phyloP scores from a whole-genome alignment of 2,113 vertebrate species.

The Rhagologus leucostigma region DNA sequence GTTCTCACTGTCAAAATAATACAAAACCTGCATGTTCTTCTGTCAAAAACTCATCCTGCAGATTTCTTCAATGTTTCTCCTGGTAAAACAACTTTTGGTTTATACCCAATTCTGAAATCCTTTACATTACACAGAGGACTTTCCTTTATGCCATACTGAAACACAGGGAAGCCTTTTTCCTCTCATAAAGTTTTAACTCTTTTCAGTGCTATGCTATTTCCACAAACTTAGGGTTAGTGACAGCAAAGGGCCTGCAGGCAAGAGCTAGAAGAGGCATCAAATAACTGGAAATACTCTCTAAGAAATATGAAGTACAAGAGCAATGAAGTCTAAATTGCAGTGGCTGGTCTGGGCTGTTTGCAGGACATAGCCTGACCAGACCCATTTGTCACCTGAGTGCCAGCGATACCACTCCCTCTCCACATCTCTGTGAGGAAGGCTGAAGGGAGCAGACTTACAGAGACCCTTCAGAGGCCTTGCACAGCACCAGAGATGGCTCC shows the following conservation, averaged over 20 bases:
- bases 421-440: accelerated
- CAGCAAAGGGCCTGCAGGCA: neutral
- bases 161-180: neutral
- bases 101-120: neutral
- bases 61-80: neutral
- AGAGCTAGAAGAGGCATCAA: neutral
- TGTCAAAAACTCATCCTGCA: neutral
- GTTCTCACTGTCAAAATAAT: neutral
- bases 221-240: neutral
- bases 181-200: neutral
- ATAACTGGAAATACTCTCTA: neutral
- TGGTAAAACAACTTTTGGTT: neutral
- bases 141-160: neutral
- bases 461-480: neutral
- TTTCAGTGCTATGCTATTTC: neutral
- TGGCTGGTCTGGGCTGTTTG: neutral
- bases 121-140: neutral
- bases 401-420: neutral
- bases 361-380: neutral
- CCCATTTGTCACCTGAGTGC: neutral
- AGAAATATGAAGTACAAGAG: neutral
- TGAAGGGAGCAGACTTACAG: neutral
- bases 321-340: neutral
- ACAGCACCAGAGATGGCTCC: neutral
- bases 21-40: neutral